Conservation (phyloP, 1,140 invertebrate species). For the Penaeus indicus region DNA sequence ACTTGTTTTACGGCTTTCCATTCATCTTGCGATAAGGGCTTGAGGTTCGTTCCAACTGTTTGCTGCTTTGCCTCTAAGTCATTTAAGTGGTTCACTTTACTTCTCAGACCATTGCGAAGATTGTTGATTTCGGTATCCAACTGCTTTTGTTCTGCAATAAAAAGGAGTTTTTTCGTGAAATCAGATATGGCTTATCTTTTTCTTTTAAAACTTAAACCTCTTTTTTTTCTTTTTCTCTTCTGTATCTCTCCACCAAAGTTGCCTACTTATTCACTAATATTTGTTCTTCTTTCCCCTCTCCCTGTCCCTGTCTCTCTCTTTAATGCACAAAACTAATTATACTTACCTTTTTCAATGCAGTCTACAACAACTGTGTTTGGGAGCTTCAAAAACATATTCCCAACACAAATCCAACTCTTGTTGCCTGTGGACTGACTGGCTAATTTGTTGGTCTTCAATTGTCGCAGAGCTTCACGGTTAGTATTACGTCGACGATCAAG, state of each 20-base stretch:
- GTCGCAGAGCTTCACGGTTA: slow-evolving; percentile 82
- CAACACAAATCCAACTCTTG: slow-evolving; percentile 81
- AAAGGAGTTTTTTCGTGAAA: background rate
- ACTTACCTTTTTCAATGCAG: slow-evolving; percentile 78
- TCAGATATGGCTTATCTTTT: background rate
- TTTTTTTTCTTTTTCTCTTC: background rate
- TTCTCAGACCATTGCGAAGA: slow-evolving; percentile 79
- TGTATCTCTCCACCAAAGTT: background rate
- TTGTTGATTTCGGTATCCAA: slow-evolving; percentile 81
- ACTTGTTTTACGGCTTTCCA: slow-evolving; percentile 63
- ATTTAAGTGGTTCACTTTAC: slow-evolving; percentile 60
- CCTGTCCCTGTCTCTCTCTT: background rate
- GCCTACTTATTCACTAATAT: slow-evolving; percentile 41
- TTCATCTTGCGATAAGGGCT: slow-evolving; percentile 60
- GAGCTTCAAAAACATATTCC: slow-evolving; percentile 83
- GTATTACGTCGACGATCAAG: slow-evolving; percentile 83
- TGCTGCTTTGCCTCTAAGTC: slow-evolving; percentile 55
- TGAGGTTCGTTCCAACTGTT: slow-evolving; percentile 52
- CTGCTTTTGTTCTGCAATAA: slow-evolving; percentile 78
- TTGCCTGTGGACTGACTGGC: slow-evolving; percentile 69
- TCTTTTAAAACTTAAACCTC: background rate
- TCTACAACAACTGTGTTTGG: slow-evolving; percentile 74
- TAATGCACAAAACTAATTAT: background rate
- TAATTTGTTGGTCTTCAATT: slow-evolving; percentile 69
- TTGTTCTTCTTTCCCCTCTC: background rate